A percentile compares a stretch with the other conserved stretches of the same genome.
These are phyloP conservation scores for Drosophila ogumai DNA, from an alignment of 1,140 invertebrate genomes.

Conservation along the genomic window DNA sequence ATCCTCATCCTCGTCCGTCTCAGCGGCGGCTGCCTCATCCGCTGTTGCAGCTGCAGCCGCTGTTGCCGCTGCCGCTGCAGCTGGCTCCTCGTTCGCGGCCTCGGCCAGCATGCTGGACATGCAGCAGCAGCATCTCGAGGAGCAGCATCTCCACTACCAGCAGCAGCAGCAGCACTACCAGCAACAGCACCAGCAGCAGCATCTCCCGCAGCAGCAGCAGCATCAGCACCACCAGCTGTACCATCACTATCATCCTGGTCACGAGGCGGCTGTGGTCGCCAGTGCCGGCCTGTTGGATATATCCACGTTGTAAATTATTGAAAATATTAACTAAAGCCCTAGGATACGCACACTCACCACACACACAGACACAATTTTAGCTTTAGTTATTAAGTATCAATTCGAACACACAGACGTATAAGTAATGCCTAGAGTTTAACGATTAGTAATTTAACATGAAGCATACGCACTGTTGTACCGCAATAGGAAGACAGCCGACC, in stretches of 20 bases:
- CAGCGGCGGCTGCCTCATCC: conserved; percentile 13
- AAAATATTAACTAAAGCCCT: conserved; percentile 67
- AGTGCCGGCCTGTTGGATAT: conserved; percentile 80
- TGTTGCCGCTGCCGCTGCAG: conserved; percentile 47
- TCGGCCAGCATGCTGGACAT: conserved; percentile 80
- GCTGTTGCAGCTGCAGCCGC: conserved; percentile 29
- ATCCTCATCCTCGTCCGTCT: conserved; percentile 25
- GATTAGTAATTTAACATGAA: conserved; percentile 70
- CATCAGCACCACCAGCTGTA: conserved; percentile 66
- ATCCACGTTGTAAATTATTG: conserved; percentile 85
- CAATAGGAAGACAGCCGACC: conserved; percentile 37
- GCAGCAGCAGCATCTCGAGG: conserved; percentile 64
- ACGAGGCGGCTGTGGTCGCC: conserved; percentile 60
- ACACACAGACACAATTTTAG: conserved; percentile 69
- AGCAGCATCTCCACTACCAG: conserved; percentile 58
- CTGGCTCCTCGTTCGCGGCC: conserved; percentile 52
- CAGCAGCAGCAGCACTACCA: conserved; percentile 50
- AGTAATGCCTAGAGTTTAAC: conserved; percentile 48
- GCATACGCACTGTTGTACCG: conserved; percentile 80
- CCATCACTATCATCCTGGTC: conserved; percentile 62
- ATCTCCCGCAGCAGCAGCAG: conserved; percentile 55
- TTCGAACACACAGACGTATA: conserved; percentile 35
- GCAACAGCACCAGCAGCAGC: conserved; percentile 62
- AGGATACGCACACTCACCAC: conserved; percentile 40
- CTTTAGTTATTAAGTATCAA: conserved; percentile 73